phyloP scores from a whole-genome alignment of 2,113 vertebrate species.

The Pelvicachromis taeniatus region DNA sequence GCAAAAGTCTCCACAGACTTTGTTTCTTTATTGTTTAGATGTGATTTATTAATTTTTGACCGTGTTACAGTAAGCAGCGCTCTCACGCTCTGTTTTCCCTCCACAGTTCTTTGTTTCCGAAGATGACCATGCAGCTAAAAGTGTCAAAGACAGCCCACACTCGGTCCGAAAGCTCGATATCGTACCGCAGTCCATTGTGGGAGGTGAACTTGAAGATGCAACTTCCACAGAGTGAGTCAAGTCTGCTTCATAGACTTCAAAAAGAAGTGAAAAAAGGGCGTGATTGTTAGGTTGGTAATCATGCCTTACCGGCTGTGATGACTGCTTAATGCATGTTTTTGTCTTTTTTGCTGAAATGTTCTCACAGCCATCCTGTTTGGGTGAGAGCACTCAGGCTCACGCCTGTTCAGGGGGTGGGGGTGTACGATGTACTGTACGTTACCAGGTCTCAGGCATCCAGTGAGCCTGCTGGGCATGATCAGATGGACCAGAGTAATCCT shows the following conservation, averaged over 20 bases:
- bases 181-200: conserved; percentile 11
- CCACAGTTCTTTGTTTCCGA: conserved; percentile 73
- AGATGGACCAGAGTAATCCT: conserved; percentile 36
- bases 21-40: neutral
- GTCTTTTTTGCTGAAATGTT: neutral
- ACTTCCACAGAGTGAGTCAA: conserved; percentile 64
- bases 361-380: neutral
- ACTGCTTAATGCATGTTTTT: conserved; percentile 1
- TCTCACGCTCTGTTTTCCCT: neutral
- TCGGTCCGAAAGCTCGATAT: conserved; percentile 24
- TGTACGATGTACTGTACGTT: conserved; percentile 51
- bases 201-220: conserved; percentile 22
- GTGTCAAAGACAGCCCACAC: conserved; percentile 14
- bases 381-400: neutral
- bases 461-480: conserved; percentile 53
- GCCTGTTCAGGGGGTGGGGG: neutral
- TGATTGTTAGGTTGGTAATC: neutral
- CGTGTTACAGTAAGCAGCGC: neutral
- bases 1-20: neutral
- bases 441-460: conserved; percentile 68
- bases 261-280: neutral
- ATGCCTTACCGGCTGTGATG: neutral
- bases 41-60: neutral
- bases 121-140: conserved; percentile 51
- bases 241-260: neutral